A percentile compares a stretch with the other conserved stretches of the same genome.
phyloP scores from a whole-genome alignment of 1,140 invertebrate species.

The Neodiprion fabricii region DNA sequence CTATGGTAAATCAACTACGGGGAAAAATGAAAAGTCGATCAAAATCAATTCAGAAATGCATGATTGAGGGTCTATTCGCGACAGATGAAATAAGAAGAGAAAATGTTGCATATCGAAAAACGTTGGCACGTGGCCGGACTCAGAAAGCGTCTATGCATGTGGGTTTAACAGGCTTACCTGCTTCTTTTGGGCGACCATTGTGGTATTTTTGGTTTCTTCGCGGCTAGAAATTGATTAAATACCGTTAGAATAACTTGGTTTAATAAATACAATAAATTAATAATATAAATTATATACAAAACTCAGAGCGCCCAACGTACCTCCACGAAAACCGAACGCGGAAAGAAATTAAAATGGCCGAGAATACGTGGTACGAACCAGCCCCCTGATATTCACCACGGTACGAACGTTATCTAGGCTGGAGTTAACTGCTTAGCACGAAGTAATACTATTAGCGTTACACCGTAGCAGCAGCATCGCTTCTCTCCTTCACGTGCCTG shows the following conservation, averaged over 20 bases:
- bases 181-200: constrained; percentile 79
- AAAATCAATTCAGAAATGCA: too few species aligned
- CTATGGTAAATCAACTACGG: too few species aligned
- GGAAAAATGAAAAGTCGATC: too few species aligned
- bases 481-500: too few species aligned
- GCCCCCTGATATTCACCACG: too few species aligned
- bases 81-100: too few species aligned
- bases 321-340: constrained; percentile 6
- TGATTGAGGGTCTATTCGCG: too few species aligned
- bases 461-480: too few species aligned
- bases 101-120: too few species aligned
- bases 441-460: too few species aligned
- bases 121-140: constrained; percentile 18
- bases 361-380: neutral
- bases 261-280: neutral
- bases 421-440: too few species aligned
- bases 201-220: constrained; percentile 38
- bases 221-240: neutral
- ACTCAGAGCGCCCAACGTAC: neutral
- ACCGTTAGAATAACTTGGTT: neutral
- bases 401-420: too few species aligned
- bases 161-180: constrained; percentile 59
- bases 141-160: neutral
- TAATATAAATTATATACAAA: neutral
- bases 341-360: neutral